These are phyloP conservation scores for Hassar affinis DNA, from an alignment of 2,113 vertebrate species.

Conservation along the genomic window DNA sequence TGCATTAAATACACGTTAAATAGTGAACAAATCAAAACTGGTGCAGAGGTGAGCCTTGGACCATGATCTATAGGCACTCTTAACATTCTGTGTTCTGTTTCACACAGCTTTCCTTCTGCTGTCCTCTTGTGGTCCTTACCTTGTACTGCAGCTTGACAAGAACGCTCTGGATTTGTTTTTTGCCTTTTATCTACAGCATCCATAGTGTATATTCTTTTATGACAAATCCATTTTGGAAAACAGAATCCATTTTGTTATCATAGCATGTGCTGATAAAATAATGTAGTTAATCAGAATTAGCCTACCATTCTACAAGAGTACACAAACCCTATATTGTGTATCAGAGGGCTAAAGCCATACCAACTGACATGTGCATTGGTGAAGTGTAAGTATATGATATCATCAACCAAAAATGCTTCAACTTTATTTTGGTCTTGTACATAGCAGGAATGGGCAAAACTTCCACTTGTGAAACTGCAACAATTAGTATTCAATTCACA, in stretches of 20 bases:
- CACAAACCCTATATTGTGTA: no score
- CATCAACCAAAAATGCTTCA: no score
- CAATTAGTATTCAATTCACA: no score
- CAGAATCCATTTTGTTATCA: not conserved
- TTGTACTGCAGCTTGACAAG: not conserved
- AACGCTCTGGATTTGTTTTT: not conserved
- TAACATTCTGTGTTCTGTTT: not conserved
- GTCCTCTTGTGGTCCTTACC: conserved; percentile 25
- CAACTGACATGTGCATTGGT: no score
- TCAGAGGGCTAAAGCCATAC: no score
- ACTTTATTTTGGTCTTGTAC: no score
- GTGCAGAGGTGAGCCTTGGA: not conserved
- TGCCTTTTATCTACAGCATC: not conserved
- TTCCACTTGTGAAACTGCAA: no score
- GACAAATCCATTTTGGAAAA: not conserved
- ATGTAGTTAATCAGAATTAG: not conserved
- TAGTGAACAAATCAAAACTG: not conserved
- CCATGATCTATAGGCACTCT: not conserved
- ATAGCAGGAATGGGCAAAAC: no score
- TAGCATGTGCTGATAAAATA: not conserved
- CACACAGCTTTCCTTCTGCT: conserved; percentile 14
- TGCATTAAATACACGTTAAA: not conserved
- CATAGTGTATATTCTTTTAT: not conserved
- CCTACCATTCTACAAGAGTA: not conserved
- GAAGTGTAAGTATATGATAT: no score